Evolutionary conservation across 1,140 invertebrate species (phyloP).

Genomic region (Stegodyphus dumicola): DNA sequence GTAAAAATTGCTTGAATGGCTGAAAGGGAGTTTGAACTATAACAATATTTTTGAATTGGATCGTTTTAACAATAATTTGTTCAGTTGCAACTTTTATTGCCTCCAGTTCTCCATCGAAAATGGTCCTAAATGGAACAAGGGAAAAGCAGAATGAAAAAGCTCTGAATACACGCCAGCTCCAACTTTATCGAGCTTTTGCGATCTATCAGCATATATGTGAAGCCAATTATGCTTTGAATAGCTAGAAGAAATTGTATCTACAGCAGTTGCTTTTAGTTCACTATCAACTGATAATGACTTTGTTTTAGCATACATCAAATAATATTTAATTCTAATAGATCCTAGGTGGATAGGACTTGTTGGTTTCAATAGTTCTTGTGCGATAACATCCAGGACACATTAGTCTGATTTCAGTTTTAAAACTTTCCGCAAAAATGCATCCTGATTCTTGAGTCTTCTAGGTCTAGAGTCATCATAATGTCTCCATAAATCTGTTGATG

Average conservation of each 20-base stretch:
- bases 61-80: no score
- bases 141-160: background rate
- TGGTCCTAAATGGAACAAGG: no score
- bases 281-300: background rate
- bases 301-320: background rate
- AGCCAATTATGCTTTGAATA: background rate
- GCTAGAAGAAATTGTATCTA: background rate
- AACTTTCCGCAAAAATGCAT: background rate
- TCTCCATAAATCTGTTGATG: background rate
- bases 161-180: background rate
- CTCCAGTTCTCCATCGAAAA: no score
- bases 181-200: background rate
- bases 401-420: constrained; percentile 2
- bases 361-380: background rate
- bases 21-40: no score
- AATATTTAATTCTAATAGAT: background rate
- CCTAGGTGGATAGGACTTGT: background rate
- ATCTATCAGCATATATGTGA: background rate
- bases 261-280: background rate
- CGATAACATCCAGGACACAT: background rate
- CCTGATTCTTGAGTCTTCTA: background rate
- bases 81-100: no score
- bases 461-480: no score
- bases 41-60: no score
- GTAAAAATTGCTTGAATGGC: no score